These are phyloP conservation scores for Crenuchus spilurus DNA, from an alignment of 2,797 vertebrate species.

Conservation along the genomic window DNA sequence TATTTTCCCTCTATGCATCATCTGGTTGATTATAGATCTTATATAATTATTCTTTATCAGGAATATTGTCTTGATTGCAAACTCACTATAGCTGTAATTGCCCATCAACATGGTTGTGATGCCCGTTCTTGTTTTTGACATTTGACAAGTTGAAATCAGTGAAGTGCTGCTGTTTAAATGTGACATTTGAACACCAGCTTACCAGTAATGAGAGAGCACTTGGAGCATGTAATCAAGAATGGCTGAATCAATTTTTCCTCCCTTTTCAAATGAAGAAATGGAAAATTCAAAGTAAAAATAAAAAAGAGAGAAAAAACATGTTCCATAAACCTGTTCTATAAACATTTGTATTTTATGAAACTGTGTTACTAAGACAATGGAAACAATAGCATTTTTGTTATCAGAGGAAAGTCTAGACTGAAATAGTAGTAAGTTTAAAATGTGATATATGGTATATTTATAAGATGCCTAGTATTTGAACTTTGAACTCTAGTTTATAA, in stretches of 20 bases:
- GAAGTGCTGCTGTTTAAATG: constrained; percentile 46
- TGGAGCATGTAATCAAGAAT: constrained; percentile 48
- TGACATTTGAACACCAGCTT: constrained; percentile 52
- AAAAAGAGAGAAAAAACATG: constrained; percentile 22
- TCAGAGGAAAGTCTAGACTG: not conserved
- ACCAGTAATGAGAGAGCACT: constrained; percentile 44
- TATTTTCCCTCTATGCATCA: not conserved
- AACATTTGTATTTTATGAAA: not conserved
- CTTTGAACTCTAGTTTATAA: not conserved
- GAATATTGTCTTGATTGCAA: constrained; percentile 27
- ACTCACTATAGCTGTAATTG: constrained; percentile 24
- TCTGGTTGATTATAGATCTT: not conserved
- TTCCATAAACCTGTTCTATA: too few species aligned
- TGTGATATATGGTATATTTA: not conserved
- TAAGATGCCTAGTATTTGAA: not conserved
- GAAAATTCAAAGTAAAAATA: not conserved
- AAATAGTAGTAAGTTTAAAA: not conserved
- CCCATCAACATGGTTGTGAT: not conserved
- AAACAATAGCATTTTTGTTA: not conserved
- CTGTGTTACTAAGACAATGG: not conserved
- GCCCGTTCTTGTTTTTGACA: constrained; percentile 33
- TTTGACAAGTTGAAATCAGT: constrained; percentile 47
- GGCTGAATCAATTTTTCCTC: constrained; percentile 49
- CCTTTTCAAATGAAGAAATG: constrained; percentile 40
- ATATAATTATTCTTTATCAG: constrained; percentile 16